Evolutionary conservation across 1,140 invertebrate genomes (phyloP).

Genomic region (Drosophila sturtevanti): DNA sequence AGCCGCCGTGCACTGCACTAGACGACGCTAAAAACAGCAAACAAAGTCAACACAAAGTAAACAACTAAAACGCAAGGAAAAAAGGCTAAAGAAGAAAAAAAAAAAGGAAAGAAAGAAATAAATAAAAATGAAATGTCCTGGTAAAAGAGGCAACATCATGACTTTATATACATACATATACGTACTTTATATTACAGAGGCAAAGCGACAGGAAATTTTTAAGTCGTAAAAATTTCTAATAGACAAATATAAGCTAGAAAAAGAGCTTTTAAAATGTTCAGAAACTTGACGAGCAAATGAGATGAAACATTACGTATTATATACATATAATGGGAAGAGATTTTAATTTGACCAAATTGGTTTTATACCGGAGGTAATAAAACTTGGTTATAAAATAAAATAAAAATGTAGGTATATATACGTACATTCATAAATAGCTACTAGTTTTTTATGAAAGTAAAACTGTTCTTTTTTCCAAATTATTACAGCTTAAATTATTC

Average conservation of each 20-base stretch:
- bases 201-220: constrained; percentile 22
- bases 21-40: constrained; percentile 60
- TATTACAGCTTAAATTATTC: too few species aligned
- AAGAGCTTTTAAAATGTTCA: constrained; percentile 21
- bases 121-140: constrained; percentile 33
- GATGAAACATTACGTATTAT: not conserved
- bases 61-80: constrained; percentile 42
- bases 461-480: too few species aligned
- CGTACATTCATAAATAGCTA: too few species aligned
- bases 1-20: constrained; percentile 58
- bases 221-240: constrained; percentile 2
- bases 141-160: constrained; percentile 40
- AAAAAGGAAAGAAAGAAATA: constrained; percentile 26
- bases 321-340: not conserved
- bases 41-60: constrained; percentile 55
- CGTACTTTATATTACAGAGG: not conserved
- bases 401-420: too few species aligned
- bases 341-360: not conserved
- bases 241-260: constrained; percentile 16
- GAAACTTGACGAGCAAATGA: not conserved
- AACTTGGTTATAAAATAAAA: not conserved
- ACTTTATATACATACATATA: constrained; percentile 16
- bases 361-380: not conserved
- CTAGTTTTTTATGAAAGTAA: too few species aligned
- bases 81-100: constrained; percentile 25